Evolutionary conservation across 2,113 vertebrate genomes (phyloP).

Genomic region (Neodontobutis hainanensis): DNA sequence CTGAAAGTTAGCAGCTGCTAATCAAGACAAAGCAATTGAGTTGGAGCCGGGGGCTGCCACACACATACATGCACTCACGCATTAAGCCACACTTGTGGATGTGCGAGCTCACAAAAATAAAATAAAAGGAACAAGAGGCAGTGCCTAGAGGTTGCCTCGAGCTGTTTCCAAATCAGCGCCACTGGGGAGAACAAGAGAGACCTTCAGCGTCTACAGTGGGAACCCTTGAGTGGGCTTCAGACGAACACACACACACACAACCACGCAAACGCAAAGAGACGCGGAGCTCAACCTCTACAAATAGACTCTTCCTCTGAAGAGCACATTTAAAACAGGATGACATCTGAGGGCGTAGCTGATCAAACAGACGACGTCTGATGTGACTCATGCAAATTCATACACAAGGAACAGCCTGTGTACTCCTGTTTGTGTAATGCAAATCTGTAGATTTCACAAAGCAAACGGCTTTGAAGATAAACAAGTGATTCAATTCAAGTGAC

Average conservation of each 20-base stretch:
- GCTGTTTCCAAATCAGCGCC: slow-evolving; percentile 71
- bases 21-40: slow-evolving; percentile 44
- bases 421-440: slow-evolving; percentile 37
- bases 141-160: slow-evolving; percentile 64
- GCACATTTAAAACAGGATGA: slow-evolving; percentile 46
- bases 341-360: slow-evolving; percentile 58
- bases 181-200: slow-evolving; percentile 67
- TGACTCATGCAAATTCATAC: slow-evolving; percentile 51
- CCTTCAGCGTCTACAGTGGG: slow-evolving; percentile 53
- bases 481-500: slow-evolving; percentile 24
- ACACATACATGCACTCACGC: background rate
- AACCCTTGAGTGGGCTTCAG: slow-evolving; percentile 62
- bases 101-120: slow-evolving; percentile 12
- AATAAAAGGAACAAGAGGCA: slow-evolving; percentile 45
- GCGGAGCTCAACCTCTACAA: slow-evolving; percentile 43
- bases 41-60: slow-evolving; percentile 19
- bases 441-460: slow-evolving; percentile 31
- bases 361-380: slow-evolving; percentile 53
- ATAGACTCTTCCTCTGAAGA: slow-evolving; percentile 51
- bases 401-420: slow-evolving; percentile 20
- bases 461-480: slow-evolving; percentile 42
- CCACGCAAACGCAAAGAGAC: slow-evolving; percentile 19
- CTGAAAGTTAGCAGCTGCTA: slow-evolving; percentile 54
- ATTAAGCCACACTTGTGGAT: background rate
- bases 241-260: slow-evolving; percentile 22